Conservation (phyloP, 2,113 vertebrate species). For the Sminthopsis crassicaudata region DNA sequence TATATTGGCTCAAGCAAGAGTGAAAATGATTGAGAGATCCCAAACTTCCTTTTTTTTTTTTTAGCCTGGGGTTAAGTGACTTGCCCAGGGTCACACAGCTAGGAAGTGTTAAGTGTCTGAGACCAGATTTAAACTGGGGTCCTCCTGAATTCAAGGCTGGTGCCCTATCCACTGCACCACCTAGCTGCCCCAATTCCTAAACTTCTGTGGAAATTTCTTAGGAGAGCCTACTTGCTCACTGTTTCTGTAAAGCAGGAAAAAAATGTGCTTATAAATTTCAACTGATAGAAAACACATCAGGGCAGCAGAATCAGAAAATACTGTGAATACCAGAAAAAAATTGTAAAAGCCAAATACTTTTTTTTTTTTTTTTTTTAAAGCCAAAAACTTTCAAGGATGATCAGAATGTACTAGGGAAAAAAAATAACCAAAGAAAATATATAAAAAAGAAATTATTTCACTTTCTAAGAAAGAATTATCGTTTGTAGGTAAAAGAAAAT, state of each 20-base stretch:
- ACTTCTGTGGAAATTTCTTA: slow-evolving; percentile 42
- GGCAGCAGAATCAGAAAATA: slow-evolving; percentile 56
- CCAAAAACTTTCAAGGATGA: slow-evolving; percentile 25
- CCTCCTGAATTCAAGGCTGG: no score
- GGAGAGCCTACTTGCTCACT: slow-evolving; percentile 62
- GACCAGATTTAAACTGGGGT: no score
- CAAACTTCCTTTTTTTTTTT: no score
- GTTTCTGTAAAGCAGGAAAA: slow-evolving; percentile 57
- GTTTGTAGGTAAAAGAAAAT: slow-evolving; percentile 51
- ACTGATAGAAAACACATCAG: slow-evolving; percentile 70
- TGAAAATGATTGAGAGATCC: background rate
- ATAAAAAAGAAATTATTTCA: slow-evolving; percentile 62
- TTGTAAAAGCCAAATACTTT: slow-evolving; percentile 2
- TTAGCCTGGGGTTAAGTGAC: no score
- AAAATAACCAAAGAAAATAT: slow-evolving; percentile 65
- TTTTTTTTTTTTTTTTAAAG: slow-evolving; percentile 16
- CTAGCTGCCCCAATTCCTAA: no score
- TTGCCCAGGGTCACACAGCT: no score
- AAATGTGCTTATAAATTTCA: slow-evolving; percentile 72
- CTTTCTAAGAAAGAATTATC: slow-evolving; percentile 65
- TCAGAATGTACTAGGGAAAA: slow-evolving; percentile 47
- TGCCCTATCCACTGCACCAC: no score
- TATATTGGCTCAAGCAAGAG: background rate
- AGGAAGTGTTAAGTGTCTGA: no score
- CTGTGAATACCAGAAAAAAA: background rate